A percentile compares a stretch with the other conserved stretches of the same genome.
These are phyloP conservation scores for Tetramorium simillimum DNA, from an alignment of 1,140 invertebrate species.

Conservation along the genomic window DNA sequence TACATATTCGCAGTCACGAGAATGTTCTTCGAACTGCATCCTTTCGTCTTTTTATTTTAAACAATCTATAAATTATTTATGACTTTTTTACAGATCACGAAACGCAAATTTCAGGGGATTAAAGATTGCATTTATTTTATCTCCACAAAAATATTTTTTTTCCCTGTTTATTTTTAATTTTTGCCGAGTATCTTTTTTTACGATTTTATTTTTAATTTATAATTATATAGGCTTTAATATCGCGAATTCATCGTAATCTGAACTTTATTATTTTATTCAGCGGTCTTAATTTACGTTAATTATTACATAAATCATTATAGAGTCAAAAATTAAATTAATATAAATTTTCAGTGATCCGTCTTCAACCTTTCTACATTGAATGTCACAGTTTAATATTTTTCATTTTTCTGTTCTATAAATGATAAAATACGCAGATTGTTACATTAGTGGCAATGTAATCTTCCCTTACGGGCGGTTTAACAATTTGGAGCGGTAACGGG, in stretches of 20 bases:
- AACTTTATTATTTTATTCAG: background rate
- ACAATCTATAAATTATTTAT: slow-evolving; percentile 12
- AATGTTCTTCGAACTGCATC: slow-evolving; percentile 52
- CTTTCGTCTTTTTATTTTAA: slow-evolving; percentile 22
- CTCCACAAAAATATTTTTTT: background rate
- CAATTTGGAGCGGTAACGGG: background rate
- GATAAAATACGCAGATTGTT: background rate
- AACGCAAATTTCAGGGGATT: background rate
- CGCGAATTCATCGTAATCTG: background rate
- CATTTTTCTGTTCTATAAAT: background rate
- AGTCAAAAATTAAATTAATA: background rate
- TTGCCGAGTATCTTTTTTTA: background rate
- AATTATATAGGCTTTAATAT: background rate
- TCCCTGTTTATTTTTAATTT: background rate
- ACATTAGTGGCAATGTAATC: background rate
- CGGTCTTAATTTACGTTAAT: slow-evolving; percentile 11
- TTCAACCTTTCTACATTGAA: background rate
- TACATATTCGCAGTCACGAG: slow-evolving; percentile 67
- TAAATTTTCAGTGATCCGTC: background rate
- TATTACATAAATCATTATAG: background rate
- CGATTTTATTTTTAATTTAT: slow-evolving; percentile 19
- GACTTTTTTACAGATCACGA: background rate
- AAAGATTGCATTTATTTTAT: slow-evolving; percentile 7
- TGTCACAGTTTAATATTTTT: background rate
- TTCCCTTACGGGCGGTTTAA: background rate